Percentiles rank a stretch among this genome's conserved stretches.
Conservation (phyloP, 2,888 invertebrate species). For the Ethmia dodecea region DNA sequence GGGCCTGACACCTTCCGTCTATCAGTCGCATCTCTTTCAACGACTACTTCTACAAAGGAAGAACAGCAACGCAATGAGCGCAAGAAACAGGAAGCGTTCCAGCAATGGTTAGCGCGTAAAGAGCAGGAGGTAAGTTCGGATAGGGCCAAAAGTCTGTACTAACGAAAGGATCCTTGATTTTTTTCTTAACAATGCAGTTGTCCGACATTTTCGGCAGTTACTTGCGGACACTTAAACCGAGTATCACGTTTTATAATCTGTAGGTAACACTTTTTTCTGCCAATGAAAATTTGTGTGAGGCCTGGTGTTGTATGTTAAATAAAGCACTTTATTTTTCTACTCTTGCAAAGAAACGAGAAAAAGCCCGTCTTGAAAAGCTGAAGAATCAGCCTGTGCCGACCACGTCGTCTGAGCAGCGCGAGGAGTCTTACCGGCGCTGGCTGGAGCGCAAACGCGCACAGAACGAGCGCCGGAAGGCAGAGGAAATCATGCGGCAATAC, state of each 20-base stretch:
- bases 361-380: conserved; percentile 41
- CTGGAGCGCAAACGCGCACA: conserved; percentile 65
- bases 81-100: conserved; percentile 57
- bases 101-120: conserved; percentile 61
- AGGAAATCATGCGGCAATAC: conserved; percentile 56
- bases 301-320: too few species aligned
- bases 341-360: conserved; percentile 45
- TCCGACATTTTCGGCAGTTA: too few species aligned
- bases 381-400: conserved; percentile 34
- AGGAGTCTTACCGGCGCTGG: conserved; percentile 73
- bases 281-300: too few species aligned
- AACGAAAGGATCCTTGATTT: too few species aligned
- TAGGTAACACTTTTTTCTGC: too few species aligned
- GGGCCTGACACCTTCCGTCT: conserved; percentile 62
- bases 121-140: conserved; percentile 62
- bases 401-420: conserved; percentile 60
- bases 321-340: too few species aligned
- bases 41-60: conserved; percentile 63
- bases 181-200: too few species aligned
- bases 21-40: conserved; percentile 62
- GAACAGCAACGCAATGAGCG: conserved; percentile 61
- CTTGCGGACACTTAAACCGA: too few species aligned
- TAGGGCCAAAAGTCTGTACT: too few species aligned
- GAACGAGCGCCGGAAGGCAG: conserved; percentile 52
- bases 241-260: too few species aligned